Evolutionary conservation across 2,113 vertebrate species (phyloP), one percentile per base, ranked within the genome.

Genomic region (Salvelinus namaycush): DNA sequence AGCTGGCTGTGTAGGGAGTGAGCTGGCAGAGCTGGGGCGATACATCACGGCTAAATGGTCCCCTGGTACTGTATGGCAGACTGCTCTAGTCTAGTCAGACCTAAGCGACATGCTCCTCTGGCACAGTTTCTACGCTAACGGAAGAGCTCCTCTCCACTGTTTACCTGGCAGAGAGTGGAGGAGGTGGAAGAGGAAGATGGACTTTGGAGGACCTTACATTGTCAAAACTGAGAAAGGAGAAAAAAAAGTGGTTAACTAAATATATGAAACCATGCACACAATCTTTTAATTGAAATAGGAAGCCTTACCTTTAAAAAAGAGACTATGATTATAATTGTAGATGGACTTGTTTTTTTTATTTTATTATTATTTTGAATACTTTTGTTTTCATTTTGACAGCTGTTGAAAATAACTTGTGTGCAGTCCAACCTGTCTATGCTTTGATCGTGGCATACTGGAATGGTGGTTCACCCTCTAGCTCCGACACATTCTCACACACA

Each of bases 221-320:
- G 79, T 88, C 75, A 75, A 88, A 90, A 92, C 92, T 92, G 93
- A 92, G 89, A 89, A 87, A 90, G 91, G 87, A 91, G 91, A 90
- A 91, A 90, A 91, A 72, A 44, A 44, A 44, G 39, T 84, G 84
- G 81, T 87, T 85, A 83, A 77, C 79, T 81, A 86, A 89, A 84
- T 83, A 87, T 93, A 84, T 80, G 93, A 88, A 95, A 95, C 95
- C 94, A 94, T 97, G 96, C 96, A 96, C 96, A 97, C 94, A 94
- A 94, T 93, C 94, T 95, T 96, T 95, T 95, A 93, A 94, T 92
- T 93, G 91, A 93, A 94, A 94, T 95, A 95, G 96, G 93, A 94
- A 97, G 97, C 96, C 97, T 97, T 97, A 96, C 94, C 93, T 95
- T 44, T 93, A 92, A 94, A 94, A 83, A 94, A 93, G 92, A 94